Conservation (phyloP, 2,113 vertebrate species). For the Dolichallabes microphthalmus region DNA sequence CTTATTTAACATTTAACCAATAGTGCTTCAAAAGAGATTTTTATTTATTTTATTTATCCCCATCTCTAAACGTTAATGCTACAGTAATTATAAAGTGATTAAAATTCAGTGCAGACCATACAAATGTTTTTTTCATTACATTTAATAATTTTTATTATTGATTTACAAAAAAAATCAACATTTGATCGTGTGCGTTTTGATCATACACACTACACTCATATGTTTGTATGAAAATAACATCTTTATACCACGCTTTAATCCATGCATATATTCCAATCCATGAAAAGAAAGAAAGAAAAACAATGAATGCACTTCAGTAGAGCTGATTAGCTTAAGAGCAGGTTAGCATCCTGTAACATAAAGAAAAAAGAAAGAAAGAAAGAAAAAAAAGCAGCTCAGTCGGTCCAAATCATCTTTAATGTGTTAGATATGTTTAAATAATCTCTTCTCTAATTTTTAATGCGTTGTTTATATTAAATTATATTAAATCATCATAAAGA, state of each 20-base stretch:
- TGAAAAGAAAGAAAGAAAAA: neutral
- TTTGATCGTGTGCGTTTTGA: neutral
- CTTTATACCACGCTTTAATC: neutral
- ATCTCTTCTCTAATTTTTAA: conserved; percentile 40
- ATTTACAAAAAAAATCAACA: neutral
- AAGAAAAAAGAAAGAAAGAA: neutral
- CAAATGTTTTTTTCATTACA: no score
- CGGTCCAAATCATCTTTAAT: neutral
- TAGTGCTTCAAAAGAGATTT: neutral
- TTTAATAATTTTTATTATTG: no score
- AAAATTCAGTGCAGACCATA: neutral
- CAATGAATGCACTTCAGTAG: neutral
- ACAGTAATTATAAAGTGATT: neutral
- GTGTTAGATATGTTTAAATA: conserved; percentile 47
- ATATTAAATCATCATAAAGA: conserved; percentile 36
- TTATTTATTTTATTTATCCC: no score
- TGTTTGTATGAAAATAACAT: neutral
- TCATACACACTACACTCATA: neutral
- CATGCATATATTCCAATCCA: neutral
- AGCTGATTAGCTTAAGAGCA: neutral
- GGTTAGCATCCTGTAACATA: neutral
- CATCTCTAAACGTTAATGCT: neutral
- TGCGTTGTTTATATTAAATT: conserved; percentile 42
- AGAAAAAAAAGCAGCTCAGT: neutral
- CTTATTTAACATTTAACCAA: neutral